Conservation (phyloP, 1,140 invertebrate genomes). For the Lasioglossum baleicum region DNA sequence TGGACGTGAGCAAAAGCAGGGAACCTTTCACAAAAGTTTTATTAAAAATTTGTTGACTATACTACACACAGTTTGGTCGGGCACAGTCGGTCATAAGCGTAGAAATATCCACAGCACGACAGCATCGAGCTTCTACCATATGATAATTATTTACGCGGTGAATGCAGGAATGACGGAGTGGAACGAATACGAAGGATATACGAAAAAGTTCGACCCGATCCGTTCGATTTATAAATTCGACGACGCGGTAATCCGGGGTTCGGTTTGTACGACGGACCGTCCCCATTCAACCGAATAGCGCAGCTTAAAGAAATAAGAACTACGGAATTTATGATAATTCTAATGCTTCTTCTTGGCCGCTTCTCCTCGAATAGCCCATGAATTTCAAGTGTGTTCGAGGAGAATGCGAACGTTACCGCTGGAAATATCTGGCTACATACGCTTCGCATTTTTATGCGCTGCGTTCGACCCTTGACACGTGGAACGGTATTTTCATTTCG, state of each 20-base stretch:
- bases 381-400: conserved; percentile 29
- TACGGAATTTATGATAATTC: conserved; percentile 41
- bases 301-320: conserved; percentile 36
- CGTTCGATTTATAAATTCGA: not conserved
- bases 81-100: no score
- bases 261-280: conserved; percentile 16
- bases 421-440: conserved; percentile 33
- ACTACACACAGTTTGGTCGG: no score
- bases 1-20: no score
- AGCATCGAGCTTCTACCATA: no score
- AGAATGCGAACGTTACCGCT: conserved; percentile 31
- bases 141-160: no score
- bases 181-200: not conserved
- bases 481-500: conserved; percentile 25
- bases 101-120: no score
- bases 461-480: not conserved
- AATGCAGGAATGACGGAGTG: not conserved
- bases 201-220: not conserved
- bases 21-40: no score
- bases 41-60: no score
- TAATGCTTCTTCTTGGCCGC: conserved; percentile 35
- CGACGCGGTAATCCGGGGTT: not conserved
- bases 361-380: conserved; percentile 41
- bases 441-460: not conserved
- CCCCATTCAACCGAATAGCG: conserved; percentile 2